Conservation (phyloP, 2,797 vertebrate species). For the Ambastaia sidthimunki region DNA sequence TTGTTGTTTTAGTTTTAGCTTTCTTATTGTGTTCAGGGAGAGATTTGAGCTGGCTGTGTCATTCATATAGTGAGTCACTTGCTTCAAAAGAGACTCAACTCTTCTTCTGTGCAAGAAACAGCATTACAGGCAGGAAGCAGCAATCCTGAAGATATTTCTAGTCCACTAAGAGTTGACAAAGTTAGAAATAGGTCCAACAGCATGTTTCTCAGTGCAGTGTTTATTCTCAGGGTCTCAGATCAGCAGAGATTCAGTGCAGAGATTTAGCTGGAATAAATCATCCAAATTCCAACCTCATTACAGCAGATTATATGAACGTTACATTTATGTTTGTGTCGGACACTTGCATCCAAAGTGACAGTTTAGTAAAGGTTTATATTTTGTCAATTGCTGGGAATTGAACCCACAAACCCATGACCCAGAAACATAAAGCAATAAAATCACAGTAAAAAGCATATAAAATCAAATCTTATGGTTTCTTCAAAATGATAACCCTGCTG, state of each 20-base stretch:
- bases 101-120: slow-evolving; percentile 5
- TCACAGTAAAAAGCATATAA: too few species aligned
- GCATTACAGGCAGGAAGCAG: slow-evolving; percentile 10
- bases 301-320: neutral
- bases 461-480: too few species aligned
- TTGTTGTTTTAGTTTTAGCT: neutral
- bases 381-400: too few species aligned
- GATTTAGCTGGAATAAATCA: neutral
- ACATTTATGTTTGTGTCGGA: neutral
- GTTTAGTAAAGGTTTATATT: too few species aligned
- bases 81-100: slow-evolving; percentile 7
- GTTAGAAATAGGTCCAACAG: neutral
- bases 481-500: too few species aligned
- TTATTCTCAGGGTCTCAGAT: slow-evolving; percentile 18
- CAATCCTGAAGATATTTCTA: slow-evolving; percentile 18
- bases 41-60: neutral
- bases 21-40: slow-evolving; percentile 5
- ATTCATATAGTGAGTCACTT: slow-evolving; percentile 17
- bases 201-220: neutral
- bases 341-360: too few species aligned
- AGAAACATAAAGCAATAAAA: too few species aligned
- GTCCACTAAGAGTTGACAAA: too few species aligned
- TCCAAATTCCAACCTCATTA: neutral
- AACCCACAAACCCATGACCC: too few species aligned
- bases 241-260: neutral